These are phyloP conservation scores for Haliclona indistincta DNA, from an alignment of 37 sponge, comb jelly and placozoan species.

Conservation along the genomic window DNA sequence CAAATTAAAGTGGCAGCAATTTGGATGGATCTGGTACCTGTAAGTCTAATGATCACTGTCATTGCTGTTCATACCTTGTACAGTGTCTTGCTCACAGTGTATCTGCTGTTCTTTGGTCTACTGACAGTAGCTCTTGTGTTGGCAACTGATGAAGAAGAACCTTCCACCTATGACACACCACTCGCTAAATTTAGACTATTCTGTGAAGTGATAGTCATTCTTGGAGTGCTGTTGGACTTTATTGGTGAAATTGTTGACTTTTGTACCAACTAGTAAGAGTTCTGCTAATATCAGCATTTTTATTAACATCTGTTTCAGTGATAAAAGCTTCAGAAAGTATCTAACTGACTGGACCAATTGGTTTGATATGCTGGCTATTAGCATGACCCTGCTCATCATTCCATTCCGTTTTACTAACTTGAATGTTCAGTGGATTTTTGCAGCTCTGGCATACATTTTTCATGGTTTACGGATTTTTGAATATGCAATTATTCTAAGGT, in stretches of 20 bases:
- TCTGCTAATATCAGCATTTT: background rate
- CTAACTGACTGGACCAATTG: constrained; percentile 22
- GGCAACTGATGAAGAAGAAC: background rate
- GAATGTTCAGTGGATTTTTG: constrained; percentile 34
- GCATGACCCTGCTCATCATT: constrained; percentile 13
- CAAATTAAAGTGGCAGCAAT: background rate
- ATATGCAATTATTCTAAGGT: too few species aligned
- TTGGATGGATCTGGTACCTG: background rate
- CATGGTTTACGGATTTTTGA: constrained; percentile 4
- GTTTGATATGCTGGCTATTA: constrained; percentile 4
- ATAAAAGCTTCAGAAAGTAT: constrained; percentile 1
- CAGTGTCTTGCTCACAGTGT: too few species aligned
- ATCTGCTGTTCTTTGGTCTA: too few species aligned
- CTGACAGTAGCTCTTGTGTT: constrained; percentile 18
- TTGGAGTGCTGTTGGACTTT: background rate
- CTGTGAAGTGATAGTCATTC: constrained; percentile 1
- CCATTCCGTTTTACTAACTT: constrained; percentile 4
- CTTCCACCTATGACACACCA: background rate
- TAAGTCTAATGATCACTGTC: background rate
- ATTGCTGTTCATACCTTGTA: too few species aligned
- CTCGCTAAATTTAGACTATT: constrained; percentile 11
- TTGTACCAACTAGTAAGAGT: background rate
- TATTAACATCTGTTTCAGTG: background rate
- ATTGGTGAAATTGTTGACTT: background rate
- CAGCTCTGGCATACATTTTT: too few species aligned